phyloP scores from a whole-genome alignment of 2,888 invertebrate species.

The Netelia inedita region DNA sequence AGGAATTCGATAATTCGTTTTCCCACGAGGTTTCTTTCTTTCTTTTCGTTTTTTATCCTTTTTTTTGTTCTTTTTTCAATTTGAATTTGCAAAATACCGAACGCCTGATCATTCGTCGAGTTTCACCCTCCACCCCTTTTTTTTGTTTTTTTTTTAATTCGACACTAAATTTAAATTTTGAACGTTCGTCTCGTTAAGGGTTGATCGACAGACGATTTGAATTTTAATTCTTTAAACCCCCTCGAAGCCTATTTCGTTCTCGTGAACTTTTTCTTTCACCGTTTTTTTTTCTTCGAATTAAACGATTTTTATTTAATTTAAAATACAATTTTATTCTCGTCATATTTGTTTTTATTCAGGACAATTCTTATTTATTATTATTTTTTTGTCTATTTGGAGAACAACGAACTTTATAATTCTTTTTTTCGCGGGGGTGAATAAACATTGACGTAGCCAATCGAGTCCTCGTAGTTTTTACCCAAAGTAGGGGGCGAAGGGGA shows the following conservation, averaged over 20 bases:
- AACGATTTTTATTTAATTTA: background rate
- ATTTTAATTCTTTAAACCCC: background rate
- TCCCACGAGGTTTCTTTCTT: conserved; percentile 2
- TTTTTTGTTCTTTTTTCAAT: conserved; percentile 24
- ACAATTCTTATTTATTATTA: too few relatives aligned
- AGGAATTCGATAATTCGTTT: conserved; percentile 28
- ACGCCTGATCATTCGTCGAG: conserved; percentile 32
- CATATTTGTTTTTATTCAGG: too few relatives aligned
- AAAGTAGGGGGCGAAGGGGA: background rate
- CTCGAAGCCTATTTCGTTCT: background rate
- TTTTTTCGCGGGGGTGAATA: too few relatives aligned
- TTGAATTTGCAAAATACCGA: conserved; percentile 33
- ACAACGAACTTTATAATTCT: too few relatives aligned
- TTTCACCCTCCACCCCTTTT: background rate
- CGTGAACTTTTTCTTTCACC: background rate
- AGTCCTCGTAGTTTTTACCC: background rate
- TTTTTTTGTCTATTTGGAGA: too few relatives aligned
- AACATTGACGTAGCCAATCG: background rate
- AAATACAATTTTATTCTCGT: too few relatives aligned
- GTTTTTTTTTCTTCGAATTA: background rate
- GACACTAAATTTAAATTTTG: conserved; percentile 49
- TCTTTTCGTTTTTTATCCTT: background rate
- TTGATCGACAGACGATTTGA: background rate
- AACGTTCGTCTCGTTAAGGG: conserved; percentile 1
- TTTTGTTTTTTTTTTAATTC: conserved; percentile 6